phyloP scores from a whole-genome alignment of 53 echinoderm and acorn worm genomes.

The Patiria pectinifera region DNA sequence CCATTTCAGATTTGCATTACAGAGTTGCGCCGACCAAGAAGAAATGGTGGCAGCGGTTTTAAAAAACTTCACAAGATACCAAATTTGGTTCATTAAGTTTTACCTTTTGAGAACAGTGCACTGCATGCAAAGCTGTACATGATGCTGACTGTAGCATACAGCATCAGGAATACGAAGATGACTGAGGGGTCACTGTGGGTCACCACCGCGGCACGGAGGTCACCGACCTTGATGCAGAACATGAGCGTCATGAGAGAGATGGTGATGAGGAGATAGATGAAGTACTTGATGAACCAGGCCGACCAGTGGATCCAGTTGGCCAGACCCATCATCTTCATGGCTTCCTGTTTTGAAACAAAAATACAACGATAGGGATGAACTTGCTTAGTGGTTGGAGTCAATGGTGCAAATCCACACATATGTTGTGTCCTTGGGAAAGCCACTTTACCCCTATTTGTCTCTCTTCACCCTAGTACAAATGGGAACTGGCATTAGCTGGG shows the following conservation, averaged over 20 bases:
- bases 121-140: conserved; percentile 80
- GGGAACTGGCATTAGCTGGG: no score
- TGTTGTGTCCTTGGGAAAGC: not conserved
- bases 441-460: not conserved
- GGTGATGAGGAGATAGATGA: conserved; percentile 75
- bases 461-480: no score
- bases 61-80: no score
- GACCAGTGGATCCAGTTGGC: conserved; percentile 90
- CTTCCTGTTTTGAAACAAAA: conserved; percentile 58
- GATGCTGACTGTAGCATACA: conserved; percentile 73
- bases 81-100: not conserved
- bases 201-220: conserved; percentile 67
- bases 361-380: not conserved
- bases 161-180: conserved; percentile 79
- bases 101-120: conserved; percentile 84
- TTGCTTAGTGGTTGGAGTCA: not conserved
- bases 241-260: conserved; percentile 79
- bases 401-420: no score
- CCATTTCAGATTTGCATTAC: no score
- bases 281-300: conserved; percentile 87
- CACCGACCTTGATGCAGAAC: conserved; percentile 74
- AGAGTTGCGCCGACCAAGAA: no score
- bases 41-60: no score
- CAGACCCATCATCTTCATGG: conserved; percentile 92
- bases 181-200: conserved; percentile 76